These are phyloP conservation scores for Empis stercorea DNA, from an alignment of 2,888 invertebrate species.

Conservation along the genomic window DNA sequence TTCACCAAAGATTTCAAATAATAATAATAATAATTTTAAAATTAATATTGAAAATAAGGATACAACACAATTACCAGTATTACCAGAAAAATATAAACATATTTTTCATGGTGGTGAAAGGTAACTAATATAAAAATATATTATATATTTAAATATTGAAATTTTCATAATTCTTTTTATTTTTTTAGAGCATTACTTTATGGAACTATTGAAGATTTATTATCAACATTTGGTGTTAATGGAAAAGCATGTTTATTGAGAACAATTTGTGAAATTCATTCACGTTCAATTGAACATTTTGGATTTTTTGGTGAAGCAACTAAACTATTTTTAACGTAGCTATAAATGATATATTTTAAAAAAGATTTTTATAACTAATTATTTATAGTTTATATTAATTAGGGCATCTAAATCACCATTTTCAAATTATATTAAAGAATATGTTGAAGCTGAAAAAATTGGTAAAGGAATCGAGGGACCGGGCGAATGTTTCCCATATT, in stretches of 20 bases:
- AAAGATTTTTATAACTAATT: background rate
- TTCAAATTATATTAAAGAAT: conserved; percentile 56
- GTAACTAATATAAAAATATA: conserved; percentile 30
- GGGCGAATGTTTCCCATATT: conserved; percentile 78
- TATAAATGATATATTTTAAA: conserved; percentile 15
- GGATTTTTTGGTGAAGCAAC: conserved; percentile 73
- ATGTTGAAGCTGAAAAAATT: conserved; percentile 66
- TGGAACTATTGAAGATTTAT: conserved; percentile 62
- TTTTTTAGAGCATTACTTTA: conserved; percentile 54
- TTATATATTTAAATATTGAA: conserved; percentile 9
- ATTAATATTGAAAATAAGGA: conserved; percentile 12
- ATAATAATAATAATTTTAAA: conserved; percentile 8
- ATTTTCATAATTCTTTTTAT: conserved; percentile 24
- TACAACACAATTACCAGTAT: conserved; percentile 25
- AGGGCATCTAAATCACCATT: conserved; percentile 76
- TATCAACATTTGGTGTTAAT: conserved; percentile 67
- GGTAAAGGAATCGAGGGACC: conserved; percentile 49
- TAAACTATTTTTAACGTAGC: conserved; percentile 72
- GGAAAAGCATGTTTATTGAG: conserved; percentile 70
- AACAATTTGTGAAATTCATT: conserved; percentile 77
- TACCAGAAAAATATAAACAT: conserved; percentile 36
- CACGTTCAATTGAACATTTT: conserved; percentile 61
- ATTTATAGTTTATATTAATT: background rate
- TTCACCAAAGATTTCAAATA: conserved; percentile 1
- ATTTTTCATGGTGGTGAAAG: conserved; percentile 69